phyloP scores from a whole-genome alignment of 2,888 invertebrate genomes.

The Molanna angustata region DNA sequence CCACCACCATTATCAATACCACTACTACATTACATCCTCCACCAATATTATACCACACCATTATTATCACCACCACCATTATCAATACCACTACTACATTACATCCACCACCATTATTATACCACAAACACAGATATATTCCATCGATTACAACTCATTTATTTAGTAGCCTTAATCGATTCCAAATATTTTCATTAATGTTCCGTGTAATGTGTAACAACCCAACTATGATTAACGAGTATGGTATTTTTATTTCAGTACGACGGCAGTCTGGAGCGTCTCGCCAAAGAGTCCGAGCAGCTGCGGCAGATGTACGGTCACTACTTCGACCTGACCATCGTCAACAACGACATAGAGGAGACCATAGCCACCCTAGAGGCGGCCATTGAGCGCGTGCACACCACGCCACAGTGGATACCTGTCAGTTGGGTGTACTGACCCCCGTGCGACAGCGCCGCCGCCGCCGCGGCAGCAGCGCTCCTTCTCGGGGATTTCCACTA shows the following conservation, averaged over 20 bases:
- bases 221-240: background rate
- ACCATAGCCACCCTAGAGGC: constrained; percentile 91
- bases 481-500: constrained; percentile 33
- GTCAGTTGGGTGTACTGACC: constrained; percentile 97
- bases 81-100: too few species aligned
- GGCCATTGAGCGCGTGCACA: constrained; percentile 86
- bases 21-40: too few species aligned
- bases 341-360: constrained; percentile 99
- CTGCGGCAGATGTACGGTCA: constrained; percentile 97
- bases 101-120: too few species aligned
- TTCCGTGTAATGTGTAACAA: background rate
- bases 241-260: constrained; percentile 62
- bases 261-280: constrained; percentile 94
- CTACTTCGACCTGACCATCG: constrained; percentile 96
- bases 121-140: too few species aligned
- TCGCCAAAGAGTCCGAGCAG: constrained; percentile 95
- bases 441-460: constrained; percentile 40
- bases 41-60: too few species aligned
- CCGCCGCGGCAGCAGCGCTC: constrained; percentile 29
- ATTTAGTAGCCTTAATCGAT: too few species aligned
- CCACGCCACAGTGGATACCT: constrained; percentile 95
- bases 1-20: too few species aligned
- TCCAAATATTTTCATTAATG: background rate
- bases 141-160: too few species aligned
- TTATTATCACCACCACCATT: too few species aligned